Evolutionary conservation across 2,888 invertebrate species (phyloP).

Genomic region (Ornithoptera priamus): DNA sequence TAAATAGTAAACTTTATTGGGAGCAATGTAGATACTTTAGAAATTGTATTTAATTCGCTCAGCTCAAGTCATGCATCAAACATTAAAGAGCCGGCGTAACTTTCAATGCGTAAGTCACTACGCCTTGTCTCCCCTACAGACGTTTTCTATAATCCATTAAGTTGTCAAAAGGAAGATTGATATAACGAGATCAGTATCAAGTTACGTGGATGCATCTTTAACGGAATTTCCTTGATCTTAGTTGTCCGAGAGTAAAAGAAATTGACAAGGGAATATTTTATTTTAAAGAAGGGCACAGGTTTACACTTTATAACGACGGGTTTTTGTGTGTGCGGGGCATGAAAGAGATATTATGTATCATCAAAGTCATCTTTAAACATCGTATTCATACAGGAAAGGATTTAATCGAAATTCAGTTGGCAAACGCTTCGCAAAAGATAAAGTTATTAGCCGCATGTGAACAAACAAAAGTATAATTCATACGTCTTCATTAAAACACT

Average conservation of each 20-base stretch:
- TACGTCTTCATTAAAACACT: conserved; percentile 27
- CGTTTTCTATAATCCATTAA: conserved; percentile 69
- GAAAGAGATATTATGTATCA: too few species aligned
- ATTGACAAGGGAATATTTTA: neutral
- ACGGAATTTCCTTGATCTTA: conserved; percentile 27
- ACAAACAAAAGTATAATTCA: conserved; percentile 14
- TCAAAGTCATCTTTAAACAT: too few species aligned
- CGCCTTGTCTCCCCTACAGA: conserved; percentile 46
- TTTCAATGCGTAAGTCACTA: conserved; percentile 16
- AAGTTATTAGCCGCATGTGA: conserved; percentile 1
- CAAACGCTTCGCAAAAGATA: neutral
- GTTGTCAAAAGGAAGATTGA: conserved; percentile 70
- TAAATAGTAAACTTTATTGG: too few species aligned
- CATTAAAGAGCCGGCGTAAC: conserved; percentile 16
- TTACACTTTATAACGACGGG: too few species aligned
- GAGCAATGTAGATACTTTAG: neutral
- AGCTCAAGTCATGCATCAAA: conserved; percentile 1
- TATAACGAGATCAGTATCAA: conserved; percentile 64
- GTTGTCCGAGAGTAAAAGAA: conserved; percentile 2
- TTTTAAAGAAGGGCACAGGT: too few species aligned
- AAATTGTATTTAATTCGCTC: neutral
- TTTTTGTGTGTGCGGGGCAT: too few species aligned
- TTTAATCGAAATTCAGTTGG: neutral
- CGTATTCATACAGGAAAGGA: neutral
- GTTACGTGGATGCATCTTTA: conserved; percentile 46